These are phyloP conservation scores for Hephaestus fuliginosus DNA, from an alignment of 2,797 vertebrate genomes.

Conservation along the genomic window DNA sequence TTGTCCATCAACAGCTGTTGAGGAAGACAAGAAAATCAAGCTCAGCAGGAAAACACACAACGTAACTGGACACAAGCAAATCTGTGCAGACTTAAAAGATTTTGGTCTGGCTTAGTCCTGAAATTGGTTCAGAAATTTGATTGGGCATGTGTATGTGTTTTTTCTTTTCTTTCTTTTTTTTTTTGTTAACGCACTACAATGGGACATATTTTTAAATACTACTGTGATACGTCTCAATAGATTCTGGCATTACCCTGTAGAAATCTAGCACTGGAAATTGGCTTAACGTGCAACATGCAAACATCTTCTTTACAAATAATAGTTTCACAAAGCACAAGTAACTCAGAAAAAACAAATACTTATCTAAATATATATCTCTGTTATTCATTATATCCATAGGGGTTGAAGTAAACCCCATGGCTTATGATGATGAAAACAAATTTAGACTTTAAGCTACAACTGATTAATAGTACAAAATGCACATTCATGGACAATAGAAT, in stretches of 20 bases:
- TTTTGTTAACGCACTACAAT: not conserved
- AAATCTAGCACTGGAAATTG: not conserved
- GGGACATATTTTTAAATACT: not conserved
- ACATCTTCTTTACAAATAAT: not conserved
- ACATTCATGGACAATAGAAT: not conserved
- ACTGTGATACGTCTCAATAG: not conserved
- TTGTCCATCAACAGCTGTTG: conserved; percentile 91
- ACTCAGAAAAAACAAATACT: not conserved
- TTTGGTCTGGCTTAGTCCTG: not conserved
- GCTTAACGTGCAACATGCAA: not conserved
- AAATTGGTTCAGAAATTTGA: not conserved
- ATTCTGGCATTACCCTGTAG: not conserved
- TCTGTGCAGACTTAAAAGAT: not conserved
- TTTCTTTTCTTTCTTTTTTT: not conserved
- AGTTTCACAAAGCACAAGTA: not conserved
- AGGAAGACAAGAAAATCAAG: conserved; percentile 14
- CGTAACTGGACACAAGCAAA: not conserved
- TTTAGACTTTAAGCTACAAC: not conserved
- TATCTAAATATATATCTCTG: not conserved
- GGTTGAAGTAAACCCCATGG: not conserved
- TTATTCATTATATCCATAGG: not conserved
- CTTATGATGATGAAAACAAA: not conserved
- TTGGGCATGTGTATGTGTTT: not conserved
- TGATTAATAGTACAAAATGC: not conserved
- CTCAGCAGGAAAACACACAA: conserved; percentile 8